These are phyloP conservation scores for Heliopora coerulea DNA, from an alignment of 92 coral and sea anemone genomes.

Conservation along the genomic window DNA sequence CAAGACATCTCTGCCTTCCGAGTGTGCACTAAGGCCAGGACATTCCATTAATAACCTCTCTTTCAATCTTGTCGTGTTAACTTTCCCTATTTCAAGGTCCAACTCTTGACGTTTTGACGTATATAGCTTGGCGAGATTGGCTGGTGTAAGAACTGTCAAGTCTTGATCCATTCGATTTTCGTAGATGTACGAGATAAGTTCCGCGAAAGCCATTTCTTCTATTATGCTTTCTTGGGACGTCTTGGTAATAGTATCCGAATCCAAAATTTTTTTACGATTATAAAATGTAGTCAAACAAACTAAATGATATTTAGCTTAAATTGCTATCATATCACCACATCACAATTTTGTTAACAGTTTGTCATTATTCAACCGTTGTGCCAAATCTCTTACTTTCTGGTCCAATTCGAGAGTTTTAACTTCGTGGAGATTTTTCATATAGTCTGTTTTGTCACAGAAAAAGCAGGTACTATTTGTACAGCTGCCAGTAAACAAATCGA, in stretches of 20 bases:
- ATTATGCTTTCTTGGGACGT: conserved; percentile 11
- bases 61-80: conserved; percentile 29
- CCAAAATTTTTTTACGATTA: conserved; percentile 46
- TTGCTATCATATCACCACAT: conserved; percentile 61
- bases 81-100: no score
- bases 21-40: conserved; percentile 2
- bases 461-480: not conserved
- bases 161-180: conserved; percentile 33
- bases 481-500: not conserved
- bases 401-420: not conserved
- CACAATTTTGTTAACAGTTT: conserved; percentile 51
- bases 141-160: conserved; percentile 43
- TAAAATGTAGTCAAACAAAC: conserved; percentile 55
- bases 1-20: not conserved
- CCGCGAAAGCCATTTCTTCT: conserved; percentile 54
- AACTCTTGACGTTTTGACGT: conserved; percentile 27
- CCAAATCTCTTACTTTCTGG: not conserved
- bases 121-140: conserved; percentile 45
- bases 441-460: not conserved
- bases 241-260: conserved; percentile 12
- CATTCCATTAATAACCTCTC: conserved; percentile 9
- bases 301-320: conserved; percentile 56
- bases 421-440: not conserved
- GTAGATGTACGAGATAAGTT: conserved; percentile 56
- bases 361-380: not conserved